Evolutionary conservation across 1,140 invertebrate species (phyloP), one percentile per base, ranked within the genome.

Genomic region (Listronotus bonariensis): DNA sequence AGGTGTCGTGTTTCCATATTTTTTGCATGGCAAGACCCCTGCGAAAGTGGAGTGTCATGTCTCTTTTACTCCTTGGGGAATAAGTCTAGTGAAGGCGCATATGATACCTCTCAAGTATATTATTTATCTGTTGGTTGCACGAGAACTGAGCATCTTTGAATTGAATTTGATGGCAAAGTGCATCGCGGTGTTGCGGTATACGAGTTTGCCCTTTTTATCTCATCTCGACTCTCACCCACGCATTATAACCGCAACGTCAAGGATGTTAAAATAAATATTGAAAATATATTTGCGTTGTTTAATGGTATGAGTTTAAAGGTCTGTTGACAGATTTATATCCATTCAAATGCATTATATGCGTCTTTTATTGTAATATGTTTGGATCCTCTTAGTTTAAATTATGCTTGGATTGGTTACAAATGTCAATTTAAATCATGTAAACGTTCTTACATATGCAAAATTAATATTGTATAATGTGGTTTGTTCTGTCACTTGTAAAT

Each of bases 31-130:
- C 55, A 20, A 26, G 51, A 48, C 60, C 53, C 59, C 55, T 49
- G 51, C 57, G 58, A 71, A 69, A 73, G 71, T 73, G 68, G 66
- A 73, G 71, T 73, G 71, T 73, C 71, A 66, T 73, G 71, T 73
- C 68, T 65, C 57, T 59, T 68, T 38, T 65, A 62, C 59, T 64
- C 66, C 55, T 46, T 51, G n/a, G 59, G 71, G 65, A 60, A 54
- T 42, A 65, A 20, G 57, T 49, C 57, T 58, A 53, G 52, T 55
- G 45, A 15, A 67, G 58, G 43, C 66, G 56, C 57, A 60, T 55
- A 45, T 61, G 34, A 67, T 63, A 41, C 59, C 58, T 65, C 57
- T 51, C 40, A 45, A 51, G 52, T 71, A 43, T 69, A 71, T 71
- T 69, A 70, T 72, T 70, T 68, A 72, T 68, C 63, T 65, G 60